Percentiles rank a stretch among this genome's conserved stretches.
Conservation (phyloP, 37 sponge, comb jelly and placozoan genomes). For the Petrosia ficiformis region DNA sequence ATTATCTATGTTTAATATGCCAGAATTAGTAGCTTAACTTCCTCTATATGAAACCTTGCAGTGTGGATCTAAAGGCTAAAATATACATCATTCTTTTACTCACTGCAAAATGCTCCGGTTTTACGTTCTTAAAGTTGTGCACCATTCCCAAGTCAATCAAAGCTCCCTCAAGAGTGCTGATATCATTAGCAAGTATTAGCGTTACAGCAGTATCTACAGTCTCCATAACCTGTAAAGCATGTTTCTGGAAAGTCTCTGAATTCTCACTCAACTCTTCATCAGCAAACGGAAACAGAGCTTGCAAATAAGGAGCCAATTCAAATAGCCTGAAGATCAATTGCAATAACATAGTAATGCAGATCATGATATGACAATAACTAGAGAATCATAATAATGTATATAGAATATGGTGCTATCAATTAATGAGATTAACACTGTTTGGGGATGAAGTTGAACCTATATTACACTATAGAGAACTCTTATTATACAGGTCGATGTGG, state of each 20-base stretch:
- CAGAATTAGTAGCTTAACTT: too few species aligned
- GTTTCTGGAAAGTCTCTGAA: conserved; percentile 30
- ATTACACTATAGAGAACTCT: too few species aligned
- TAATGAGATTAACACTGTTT: background rate
- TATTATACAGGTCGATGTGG: too few species aligned
- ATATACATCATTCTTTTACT: conserved; percentile 12
- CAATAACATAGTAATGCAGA: background rate
- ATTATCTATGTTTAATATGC: too few species aligned
- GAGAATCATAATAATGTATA: background rate
- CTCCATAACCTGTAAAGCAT: conserved; percentile 58
- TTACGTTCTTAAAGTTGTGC: conserved; percentile 35
- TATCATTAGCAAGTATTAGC: background rate
- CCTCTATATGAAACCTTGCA: too few species aligned
- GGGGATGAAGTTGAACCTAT: too few species aligned
- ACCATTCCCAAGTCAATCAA: conserved; percentile 50
- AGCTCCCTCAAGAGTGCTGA: conserved; percentile 25
- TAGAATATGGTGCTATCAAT: background rate
- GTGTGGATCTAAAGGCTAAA: too few species aligned
- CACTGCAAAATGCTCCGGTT: conserved; percentile 52
- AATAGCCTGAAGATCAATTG: conserved; percentile 47
- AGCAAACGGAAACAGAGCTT: conserved; percentile 46
- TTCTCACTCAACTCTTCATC: conserved; percentile 27
- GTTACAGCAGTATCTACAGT: conserved; percentile 44
- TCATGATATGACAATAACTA: background rate
- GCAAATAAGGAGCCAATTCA: conserved; percentile 36